Base-by-base conservation (phyloP, 2,888 invertebrate species). In the Hetaerina titia region DNA sequence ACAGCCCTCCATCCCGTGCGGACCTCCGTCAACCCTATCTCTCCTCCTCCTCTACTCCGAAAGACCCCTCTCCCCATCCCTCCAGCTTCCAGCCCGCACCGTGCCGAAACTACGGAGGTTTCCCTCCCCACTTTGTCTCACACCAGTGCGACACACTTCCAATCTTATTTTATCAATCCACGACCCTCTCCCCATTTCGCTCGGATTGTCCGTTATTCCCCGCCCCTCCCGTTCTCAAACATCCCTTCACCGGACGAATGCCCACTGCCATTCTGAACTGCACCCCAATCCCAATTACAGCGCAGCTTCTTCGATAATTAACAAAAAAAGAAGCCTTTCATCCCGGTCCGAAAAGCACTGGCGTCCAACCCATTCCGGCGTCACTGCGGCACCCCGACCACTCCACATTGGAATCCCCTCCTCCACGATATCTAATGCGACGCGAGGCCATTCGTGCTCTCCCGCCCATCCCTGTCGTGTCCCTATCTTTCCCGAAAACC, bases 21-120 rank as follows among this genome's bases (percentile, higher is more conserved):
- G 56, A 63, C 94, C 22, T 69, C 58, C 56, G 90, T 90, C 90
- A 95, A 95, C 95, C 95, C 95, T 95, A 81, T 90, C 95, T 95
- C 95, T 95, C 95, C 95, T 95, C 94, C 95, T 94, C 94, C 64
- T 74, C 64, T 95, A 95, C 25, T 6, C 60, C 58, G 60, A 60
- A 60, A 60, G 60, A 2, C 11, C 17, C 22, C n/a, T 0, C 31
- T 63, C 25, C 63, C 31, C 11, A 31, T 17, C n/a, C 60, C 90
- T 60, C 25, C 25, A 60, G 45, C 25, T 25, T 87, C 63, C 63
- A n/a, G 31, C 90, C 25, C 63, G 45, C 25, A 31, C 31, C 45
- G 87, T 31, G 31, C 31, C 4, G 15, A 90, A 60, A 58, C 60
- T n/a, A n/a, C n/a, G 69, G n/a, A 22, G n/a, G 7, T 13, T 2